Percentiles rank a stretch among this genome's conserved stretches.
Conservation (phyloP, 2,113 vertebrate genomes). For the Petrocephalus microphthalmus region DNA sequence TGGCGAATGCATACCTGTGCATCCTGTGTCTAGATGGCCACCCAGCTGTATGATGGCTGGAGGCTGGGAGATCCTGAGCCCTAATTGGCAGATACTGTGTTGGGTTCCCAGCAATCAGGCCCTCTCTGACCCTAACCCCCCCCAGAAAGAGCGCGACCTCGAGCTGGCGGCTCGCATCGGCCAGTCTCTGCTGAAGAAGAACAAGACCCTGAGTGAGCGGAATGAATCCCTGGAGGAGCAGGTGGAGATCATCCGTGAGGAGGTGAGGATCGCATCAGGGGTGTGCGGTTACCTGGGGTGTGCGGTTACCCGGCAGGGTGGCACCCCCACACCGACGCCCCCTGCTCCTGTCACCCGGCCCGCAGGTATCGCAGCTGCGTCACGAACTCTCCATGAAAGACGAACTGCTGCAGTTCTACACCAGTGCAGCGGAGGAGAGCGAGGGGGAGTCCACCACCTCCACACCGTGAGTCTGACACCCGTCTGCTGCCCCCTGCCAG, state of each 20-base stretch:
- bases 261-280: conserved; percentile 54
- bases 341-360: background rate
- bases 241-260: conserved; percentile 89
- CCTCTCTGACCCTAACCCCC: background rate
- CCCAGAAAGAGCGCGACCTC: conserved; percentile 97
- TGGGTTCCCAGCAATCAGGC: background rate
- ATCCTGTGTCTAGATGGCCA: too few relatives aligned
- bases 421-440: conserved; percentile 85
- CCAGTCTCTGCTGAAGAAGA: conserved; percentile 94
- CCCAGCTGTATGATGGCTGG: background rate
- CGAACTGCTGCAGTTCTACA: conserved; percentile 95
- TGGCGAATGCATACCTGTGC: too few relatives aligned
- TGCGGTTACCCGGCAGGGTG: background rate
- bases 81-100: background rate
- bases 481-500: background rate
- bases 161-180: conserved; percentile 95
- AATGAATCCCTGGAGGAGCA: conserved; percentile 91
- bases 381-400: conserved; percentile 97
- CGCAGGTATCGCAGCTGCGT: conserved; percentile 87
- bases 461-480: conserved; percentile 74
- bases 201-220: conserved; percentile 87
- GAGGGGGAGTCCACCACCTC: conserved; percentile 81
- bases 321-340: background rate
- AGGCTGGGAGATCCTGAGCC: background rate
- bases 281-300: background rate